Conservation (phyloP, 2,113 vertebrate genomes). For the Gavia stellata region DNA sequence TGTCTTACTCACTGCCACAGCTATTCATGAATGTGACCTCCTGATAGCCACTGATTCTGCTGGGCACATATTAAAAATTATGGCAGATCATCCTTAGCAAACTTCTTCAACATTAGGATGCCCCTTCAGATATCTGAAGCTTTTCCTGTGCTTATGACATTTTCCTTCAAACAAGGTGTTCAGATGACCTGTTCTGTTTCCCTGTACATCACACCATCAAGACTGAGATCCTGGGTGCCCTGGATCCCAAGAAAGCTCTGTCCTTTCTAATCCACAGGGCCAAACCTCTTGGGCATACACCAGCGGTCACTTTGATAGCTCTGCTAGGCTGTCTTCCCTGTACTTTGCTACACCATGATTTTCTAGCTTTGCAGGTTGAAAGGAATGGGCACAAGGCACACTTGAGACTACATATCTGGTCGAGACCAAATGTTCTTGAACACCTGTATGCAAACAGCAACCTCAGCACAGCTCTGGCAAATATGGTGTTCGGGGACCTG, state of each 20-base stretch:
- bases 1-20: background rate
- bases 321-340: background rate
- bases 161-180: background rate
- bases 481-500: background rate
- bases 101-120: background rate
- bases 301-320: background rate
- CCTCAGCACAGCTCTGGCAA: background rate
- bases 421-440: background rate
- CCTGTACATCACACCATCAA: background rate
- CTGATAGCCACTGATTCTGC: background rate
- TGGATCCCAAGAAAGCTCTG: background rate
- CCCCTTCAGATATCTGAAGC: background rate
- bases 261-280: background rate
- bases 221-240: background rate
- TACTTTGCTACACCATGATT: background rate
- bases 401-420: background rate
- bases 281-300: background rate
- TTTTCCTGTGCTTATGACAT: background rate
- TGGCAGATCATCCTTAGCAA: background rate
- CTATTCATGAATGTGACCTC: background rate
- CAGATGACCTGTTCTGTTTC: background rate
- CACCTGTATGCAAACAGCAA: background rate
- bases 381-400: background rate
- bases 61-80: background rate
- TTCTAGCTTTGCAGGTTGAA: background rate